Percentiles rank a stretch among this genome's conserved stretches.
Evolutionary conservation across 2,797 vertebrate genomes (phyloP).

Genomic region (Catostomus latipinnis): DNA sequence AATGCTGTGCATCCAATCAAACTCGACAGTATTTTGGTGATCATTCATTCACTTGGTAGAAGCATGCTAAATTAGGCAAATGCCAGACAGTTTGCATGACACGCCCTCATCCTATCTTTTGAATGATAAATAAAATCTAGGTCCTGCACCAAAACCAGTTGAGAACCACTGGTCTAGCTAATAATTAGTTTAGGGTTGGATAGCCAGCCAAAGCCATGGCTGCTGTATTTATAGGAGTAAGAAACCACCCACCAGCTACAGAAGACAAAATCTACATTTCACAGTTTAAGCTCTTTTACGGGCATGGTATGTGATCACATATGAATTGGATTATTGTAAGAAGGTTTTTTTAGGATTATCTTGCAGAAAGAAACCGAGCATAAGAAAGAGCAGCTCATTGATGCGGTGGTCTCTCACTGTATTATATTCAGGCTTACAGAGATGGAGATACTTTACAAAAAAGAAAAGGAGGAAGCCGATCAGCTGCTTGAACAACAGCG

Average conservation of each 20-base stretch:
- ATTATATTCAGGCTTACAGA: conserved; percentile 87
- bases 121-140: no score
- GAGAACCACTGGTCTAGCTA: not conserved
- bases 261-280: conserved; percentile 34
- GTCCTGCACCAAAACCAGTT: no score
- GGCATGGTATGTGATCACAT: conserved; percentile 28
- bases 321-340: conserved; percentile 48
- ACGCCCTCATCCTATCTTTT: no score
- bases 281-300: conserved; percentile 7
- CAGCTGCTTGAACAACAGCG: conserved; percentile 97
- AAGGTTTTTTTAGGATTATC: conserved; percentile 37
- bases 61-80: no score
- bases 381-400: conserved; percentile 36
- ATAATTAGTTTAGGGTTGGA: conserved; percentile 6
- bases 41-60: no score
- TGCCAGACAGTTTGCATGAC: no score
- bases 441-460: conserved; percentile 99
- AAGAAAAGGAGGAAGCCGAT: conserved; percentile 98
- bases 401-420: conserved; percentile 41
- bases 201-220: conserved; percentile 9
- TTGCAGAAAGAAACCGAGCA: conserved; percentile 13
- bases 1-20: no score
- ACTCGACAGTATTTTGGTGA: no score
- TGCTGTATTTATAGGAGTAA: not conserved
- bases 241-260: not conserved